Percentiles rank a stretch among this genome's conserved stretches.
Evolutionary conservation across 2,113 vertebrate species (phyloP).

Genomic region (Oryzias melastigma): DNA sequence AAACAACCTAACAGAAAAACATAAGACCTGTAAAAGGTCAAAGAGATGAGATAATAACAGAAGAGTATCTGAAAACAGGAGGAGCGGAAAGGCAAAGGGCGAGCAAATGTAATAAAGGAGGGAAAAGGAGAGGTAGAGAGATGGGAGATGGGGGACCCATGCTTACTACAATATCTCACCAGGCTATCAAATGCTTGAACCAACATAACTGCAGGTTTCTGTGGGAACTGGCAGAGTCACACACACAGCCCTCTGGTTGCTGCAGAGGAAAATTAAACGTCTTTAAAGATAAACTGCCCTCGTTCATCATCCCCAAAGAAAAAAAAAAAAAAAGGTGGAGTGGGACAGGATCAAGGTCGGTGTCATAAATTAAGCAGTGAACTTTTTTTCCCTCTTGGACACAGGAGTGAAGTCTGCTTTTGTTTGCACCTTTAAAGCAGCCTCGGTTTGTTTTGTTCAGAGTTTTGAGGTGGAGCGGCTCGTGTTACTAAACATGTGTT

Average conservation of each 20-base stretch:
- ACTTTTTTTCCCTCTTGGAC: slow-evolving; percentile 31
- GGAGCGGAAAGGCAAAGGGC: slow-evolving; percentile 14
- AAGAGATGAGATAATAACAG: slow-evolving; percentile 53
- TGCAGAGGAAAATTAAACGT: slow-evolving; percentile 52
- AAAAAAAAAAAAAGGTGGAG: slow-evolving; percentile 43
- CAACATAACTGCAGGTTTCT: slow-evolving; percentile 51
- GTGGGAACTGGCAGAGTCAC: slow-evolving; percentile 50
- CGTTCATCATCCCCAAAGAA: slow-evolving; percentile 33
- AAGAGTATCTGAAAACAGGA: slow-evolving; percentile 36
- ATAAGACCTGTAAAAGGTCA: slow-evolving; percentile 21
- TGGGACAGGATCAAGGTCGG: slow-evolving; percentile 38
- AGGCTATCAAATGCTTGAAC: slow-evolving; percentile 49
- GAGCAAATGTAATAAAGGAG: slow-evolving; percentile 1
- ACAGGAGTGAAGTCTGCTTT: slow-evolving; percentile 31
- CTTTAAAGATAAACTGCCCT: slow-evolving; percentile 26
- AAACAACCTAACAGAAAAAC: slow-evolving; percentile 4
- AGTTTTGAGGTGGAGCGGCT: slow-evolving; percentile 2
- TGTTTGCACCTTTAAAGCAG: slow-evolving; percentile 22
- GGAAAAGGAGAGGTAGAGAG: slow-evolving; percentile 9
- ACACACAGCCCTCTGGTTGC: slow-evolving; percentile 28
- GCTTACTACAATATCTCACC: slow-evolving; percentile 54
- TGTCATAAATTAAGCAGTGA: slow-evolving; percentile 36
- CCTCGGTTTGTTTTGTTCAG: slow-evolving; percentile 12
- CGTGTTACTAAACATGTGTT: background rate
- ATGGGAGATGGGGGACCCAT: slow-evolving; percentile 39